Percentiles rank a stretch among this genome's conserved stretches.
phyloP scores from a whole-genome alignment of 2,113 vertebrate species.

The Saccopteryx leptura region DNA sequence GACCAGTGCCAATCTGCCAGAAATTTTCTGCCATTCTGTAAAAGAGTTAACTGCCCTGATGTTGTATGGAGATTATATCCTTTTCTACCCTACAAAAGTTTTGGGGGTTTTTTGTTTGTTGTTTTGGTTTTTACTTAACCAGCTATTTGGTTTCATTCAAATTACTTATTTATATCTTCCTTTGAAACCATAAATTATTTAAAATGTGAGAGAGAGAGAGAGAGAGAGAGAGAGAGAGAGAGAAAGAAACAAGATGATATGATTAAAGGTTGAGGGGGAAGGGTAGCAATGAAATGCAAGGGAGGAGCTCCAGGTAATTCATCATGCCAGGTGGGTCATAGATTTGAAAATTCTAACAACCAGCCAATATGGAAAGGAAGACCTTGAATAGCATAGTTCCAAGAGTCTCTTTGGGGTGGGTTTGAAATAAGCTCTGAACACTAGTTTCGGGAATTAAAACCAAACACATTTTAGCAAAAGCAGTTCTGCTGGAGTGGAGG shows the following conservation, averaged over 20 bases:
- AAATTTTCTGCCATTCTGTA: no score
- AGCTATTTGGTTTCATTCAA: conserved; percentile 38
- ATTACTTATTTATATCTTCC: not conserved
- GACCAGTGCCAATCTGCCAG: no score
- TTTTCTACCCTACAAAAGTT: not conserved
- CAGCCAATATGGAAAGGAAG: not conserved
- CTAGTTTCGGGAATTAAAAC: not conserved
- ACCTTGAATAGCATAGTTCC: not conserved
- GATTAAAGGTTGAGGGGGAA: not conserved
- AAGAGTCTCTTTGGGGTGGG: not conserved
- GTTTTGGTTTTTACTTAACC: not conserved
- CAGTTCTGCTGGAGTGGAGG: not conserved
- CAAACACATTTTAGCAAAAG: not conserved
- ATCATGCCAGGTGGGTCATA: not conserved
- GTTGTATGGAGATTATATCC: not conserved
- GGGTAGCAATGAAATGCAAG: not conserved
- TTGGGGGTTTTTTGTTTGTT: not conserved
- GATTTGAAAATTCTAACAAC: not conserved
- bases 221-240: no score
- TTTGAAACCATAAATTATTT: conserved; percentile 44
- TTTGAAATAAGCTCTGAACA: not conserved
- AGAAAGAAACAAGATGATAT: not conserved
- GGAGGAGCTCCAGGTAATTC: not conserved
- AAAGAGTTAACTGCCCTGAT: no score
- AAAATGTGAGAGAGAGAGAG: not conserved